Conservation (phyloP, 2,113 vertebrate genomes). For the Gambusia affinis region DNA sequence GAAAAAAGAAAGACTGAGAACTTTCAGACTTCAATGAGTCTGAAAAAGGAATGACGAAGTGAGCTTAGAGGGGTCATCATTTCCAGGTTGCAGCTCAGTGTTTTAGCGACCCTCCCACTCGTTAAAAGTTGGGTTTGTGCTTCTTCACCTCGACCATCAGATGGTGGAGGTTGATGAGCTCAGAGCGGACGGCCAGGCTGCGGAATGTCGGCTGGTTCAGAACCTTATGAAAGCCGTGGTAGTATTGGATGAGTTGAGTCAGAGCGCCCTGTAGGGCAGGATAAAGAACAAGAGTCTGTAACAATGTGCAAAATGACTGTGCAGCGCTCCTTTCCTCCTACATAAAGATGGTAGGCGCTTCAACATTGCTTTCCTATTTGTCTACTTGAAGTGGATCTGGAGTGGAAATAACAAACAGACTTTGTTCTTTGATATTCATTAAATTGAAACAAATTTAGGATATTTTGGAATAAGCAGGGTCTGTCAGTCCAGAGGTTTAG, state of each 20-base stretch:
- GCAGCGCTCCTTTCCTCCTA: not conserved
- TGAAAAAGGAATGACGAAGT: not conserved
- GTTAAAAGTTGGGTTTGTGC: slow-evolving; percentile 92
- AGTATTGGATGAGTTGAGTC: slow-evolving; percentile 94
- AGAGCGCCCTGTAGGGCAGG: slow-evolving; percentile 82
- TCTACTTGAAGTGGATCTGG: not conserved
- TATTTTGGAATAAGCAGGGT: no score
- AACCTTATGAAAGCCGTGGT: slow-evolving; percentile 92
- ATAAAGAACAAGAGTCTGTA: not conserved
- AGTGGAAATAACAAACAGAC: not conserved
- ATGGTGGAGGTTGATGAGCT: slow-evolving; percentile 95
- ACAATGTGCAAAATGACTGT: not conserved
- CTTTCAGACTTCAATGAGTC: not conserved
- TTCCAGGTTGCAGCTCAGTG: not conserved
- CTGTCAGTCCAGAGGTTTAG: no score
- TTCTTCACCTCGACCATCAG: slow-evolving; percentile 97
- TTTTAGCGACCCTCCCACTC: not conserved
- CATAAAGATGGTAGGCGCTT: not conserved
- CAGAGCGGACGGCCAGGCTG: slow-evolving; percentile 85
- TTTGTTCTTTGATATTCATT: no score
- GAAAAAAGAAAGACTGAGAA: not conserved
- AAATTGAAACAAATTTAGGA: no score
- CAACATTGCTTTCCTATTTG: not conserved
- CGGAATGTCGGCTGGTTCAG: slow-evolving; percentile 88
- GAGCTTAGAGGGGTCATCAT: not conserved